These are phyloP conservation scores for Philypnodon macrostomus DNA, from an alignment of 2,797 vertebrate species.

Conservation along the genomic window DNA sequence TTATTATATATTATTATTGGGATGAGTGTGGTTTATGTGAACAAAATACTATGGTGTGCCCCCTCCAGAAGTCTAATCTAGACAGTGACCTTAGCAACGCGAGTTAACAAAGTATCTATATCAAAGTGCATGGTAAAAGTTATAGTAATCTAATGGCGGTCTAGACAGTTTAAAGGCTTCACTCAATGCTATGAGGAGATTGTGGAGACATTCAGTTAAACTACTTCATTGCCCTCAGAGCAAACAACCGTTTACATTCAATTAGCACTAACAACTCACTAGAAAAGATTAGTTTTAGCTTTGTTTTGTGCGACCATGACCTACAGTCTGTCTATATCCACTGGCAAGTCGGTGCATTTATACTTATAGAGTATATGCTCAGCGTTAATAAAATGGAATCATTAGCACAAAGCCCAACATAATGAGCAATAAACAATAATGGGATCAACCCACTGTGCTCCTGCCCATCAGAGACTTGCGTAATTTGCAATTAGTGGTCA, in stretches of 20 bases:
- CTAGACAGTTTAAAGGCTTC: slow-evolving; percentile 67
- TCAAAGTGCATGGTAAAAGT: slow-evolving; percentile 9
- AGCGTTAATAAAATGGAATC: slow-evolving; percentile 59
- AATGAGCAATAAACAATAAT: slow-evolving; percentile 69
- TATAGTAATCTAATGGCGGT: too few relatives aligned
- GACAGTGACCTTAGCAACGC: too few relatives aligned
- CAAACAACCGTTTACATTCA: slow-evolving; percentile 76
- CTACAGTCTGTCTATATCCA: slow-evolving; percentile 44
- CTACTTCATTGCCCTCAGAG: slow-evolving; percentile 63
- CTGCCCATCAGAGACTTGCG: slow-evolving; percentile 59
- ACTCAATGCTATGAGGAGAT: slow-evolving; percentile 64
- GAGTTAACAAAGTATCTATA: too few relatives aligned
- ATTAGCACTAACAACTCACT: slow-evolving; percentile 58
- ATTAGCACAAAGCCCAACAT: slow-evolving; percentile 53
- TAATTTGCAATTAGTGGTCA: slow-evolving; percentile 72
- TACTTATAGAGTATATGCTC: slow-evolving; percentile 38
- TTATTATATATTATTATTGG: too few relatives aligned
- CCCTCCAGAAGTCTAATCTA: too few relatives aligned
- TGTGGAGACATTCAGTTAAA: slow-evolving; percentile 51
- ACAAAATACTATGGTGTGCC: too few relatives aligned
- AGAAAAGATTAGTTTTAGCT: slow-evolving; percentile 58
- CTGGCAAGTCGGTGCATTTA: slow-evolving; percentile 29
- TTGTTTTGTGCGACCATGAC: slow-evolving; percentile 58
- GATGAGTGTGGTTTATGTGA: not conserved
- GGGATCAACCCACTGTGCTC: slow-evolving; percentile 47